phyloP scores from a whole-genome alignment of 2,888 invertebrate species.

The Tanypteryx hageni region DNA sequence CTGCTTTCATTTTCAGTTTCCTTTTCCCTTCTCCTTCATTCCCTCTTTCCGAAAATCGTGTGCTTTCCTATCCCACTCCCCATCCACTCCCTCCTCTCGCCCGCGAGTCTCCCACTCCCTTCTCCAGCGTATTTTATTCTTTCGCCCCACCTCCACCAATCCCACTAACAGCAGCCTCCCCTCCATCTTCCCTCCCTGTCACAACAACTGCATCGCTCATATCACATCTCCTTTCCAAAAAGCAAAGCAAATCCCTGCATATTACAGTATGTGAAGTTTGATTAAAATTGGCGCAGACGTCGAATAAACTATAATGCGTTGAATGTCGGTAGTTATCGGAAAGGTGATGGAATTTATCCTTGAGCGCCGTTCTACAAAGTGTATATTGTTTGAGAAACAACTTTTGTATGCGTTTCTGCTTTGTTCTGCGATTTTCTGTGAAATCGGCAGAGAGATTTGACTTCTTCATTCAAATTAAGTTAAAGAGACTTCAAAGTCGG shows the following conservation, averaged over 20 bases:
- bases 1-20: neutral
- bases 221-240: neutral
- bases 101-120: neutral
- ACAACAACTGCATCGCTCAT: neutral
- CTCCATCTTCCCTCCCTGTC: neutral
- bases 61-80: neutral
- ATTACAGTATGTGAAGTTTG: constrained; percentile 8
- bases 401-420: neutral
- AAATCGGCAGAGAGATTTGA: neutral
- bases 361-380: neutral
- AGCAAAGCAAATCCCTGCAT: neutral
- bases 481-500: no score
- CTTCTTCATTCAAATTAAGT: no score
- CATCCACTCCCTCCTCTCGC: neutral
- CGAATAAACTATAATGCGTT: neutral
- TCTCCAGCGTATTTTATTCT: no score
- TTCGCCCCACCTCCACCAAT: neutral
- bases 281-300: constrained; percentile 40
- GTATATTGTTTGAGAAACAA: constrained; percentile 14
- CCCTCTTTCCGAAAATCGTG: neutral
- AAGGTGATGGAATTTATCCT: constrained; percentile 14
- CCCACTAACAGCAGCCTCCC: neutral
- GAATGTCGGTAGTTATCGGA: neutral
- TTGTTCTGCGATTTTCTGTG: no score
- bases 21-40: neutral